phyloP scores from a whole-genome alignment of 2,888 invertebrate species.

The Apocheima hispidaria region DNA sequence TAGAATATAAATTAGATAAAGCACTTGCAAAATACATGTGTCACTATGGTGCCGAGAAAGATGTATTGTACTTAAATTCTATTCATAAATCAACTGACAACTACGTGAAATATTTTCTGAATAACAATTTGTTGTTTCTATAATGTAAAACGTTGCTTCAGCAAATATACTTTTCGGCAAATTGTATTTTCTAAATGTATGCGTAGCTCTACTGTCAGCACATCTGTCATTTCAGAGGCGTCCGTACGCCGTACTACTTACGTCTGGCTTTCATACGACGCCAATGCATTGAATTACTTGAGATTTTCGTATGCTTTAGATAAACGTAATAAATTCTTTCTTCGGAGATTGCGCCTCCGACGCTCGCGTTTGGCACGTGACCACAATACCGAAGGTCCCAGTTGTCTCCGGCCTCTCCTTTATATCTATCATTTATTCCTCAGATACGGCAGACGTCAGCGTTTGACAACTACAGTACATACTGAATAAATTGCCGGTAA shows the following conservation, averaged over 20 bases:
- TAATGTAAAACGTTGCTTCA: conserved; percentile 32
- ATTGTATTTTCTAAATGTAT: conserved; percentile 37
- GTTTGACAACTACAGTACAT: conserved; percentile 83
- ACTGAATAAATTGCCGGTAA: conserved; percentile 80
- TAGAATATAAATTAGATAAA: background rate
- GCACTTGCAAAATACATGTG: conserved; percentile 9
- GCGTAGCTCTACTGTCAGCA: conserved; percentile 38
- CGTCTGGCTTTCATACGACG: conserved; percentile 54
- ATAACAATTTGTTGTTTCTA: conserved; percentile 46
- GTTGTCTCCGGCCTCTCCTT: conserved; percentile 74
- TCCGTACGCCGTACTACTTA: conserved; percentile 12
- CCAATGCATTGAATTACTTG: conserved; percentile 78
- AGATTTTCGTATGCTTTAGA: conserved; percentile 78
- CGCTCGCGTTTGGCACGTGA: conserved; percentile 75
- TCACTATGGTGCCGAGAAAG: conserved; percentile 21
- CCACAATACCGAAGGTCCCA: conserved; percentile 71
- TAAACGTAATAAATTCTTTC: conserved; percentile 84
- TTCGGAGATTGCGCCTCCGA: conserved; percentile 78
- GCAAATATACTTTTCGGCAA: conserved; percentile 33
- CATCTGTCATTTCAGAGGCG: conserved; percentile 37
- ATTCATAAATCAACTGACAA: conserved; percentile 57
- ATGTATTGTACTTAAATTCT: conserved; percentile 44
- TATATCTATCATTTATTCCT: conserved; percentile 82
- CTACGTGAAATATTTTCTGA: conserved; percentile 48
- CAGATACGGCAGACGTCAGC: conserved; percentile 79